Evolutionary conservation across 2,888 invertebrate species (phyloP).

Genomic region (Sericinus montela): DNA sequence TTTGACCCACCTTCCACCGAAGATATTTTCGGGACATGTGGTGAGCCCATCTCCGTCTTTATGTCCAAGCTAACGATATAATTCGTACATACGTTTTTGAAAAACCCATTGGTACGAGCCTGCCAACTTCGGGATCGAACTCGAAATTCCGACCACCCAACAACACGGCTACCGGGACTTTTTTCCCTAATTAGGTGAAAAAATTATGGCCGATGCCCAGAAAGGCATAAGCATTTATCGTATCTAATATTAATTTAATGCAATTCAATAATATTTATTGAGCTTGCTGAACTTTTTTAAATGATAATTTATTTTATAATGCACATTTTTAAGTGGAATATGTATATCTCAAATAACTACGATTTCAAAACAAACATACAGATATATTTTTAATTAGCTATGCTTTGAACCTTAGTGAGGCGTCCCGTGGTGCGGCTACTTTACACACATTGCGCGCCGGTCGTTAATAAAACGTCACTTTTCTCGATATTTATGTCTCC

Average conservation of each 20-base stretch:
- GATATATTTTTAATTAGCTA: conserved; percentile 70
- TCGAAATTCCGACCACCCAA: too few relatives aligned
- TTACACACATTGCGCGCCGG: conserved; percentile 58
- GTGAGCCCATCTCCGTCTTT: too few relatives aligned
- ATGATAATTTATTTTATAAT: conserved; percentile 44
- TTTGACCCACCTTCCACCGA: too few relatives aligned
- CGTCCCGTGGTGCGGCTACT: conserved; percentile 67
- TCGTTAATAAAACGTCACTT: conserved; percentile 73
- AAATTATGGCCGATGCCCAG: too few relatives aligned
- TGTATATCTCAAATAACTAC: conserved; percentile 55
- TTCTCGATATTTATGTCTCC: conserved; percentile 73
- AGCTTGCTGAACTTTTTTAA: conserved; percentile 41
- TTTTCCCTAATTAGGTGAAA: too few relatives aligned
- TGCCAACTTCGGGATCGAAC: too few relatives aligned
- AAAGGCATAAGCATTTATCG: too few relatives aligned
- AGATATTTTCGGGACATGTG: too few relatives aligned
- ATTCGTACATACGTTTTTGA: too few relatives aligned
- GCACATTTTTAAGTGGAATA: conserved; percentile 60
- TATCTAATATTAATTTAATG: not conserved
- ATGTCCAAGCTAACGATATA: too few relatives aligned
- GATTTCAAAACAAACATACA: conserved; percentile 57
- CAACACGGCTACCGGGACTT: too few relatives aligned
- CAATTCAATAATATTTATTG: conserved; percentile 14
- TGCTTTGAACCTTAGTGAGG: conserved; percentile 44
- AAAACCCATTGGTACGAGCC: too few relatives aligned